Evolutionary conservation across 2,113 vertebrate species (phyloP).

Genomic region (Aldabrachelys gigantea): DNA sequence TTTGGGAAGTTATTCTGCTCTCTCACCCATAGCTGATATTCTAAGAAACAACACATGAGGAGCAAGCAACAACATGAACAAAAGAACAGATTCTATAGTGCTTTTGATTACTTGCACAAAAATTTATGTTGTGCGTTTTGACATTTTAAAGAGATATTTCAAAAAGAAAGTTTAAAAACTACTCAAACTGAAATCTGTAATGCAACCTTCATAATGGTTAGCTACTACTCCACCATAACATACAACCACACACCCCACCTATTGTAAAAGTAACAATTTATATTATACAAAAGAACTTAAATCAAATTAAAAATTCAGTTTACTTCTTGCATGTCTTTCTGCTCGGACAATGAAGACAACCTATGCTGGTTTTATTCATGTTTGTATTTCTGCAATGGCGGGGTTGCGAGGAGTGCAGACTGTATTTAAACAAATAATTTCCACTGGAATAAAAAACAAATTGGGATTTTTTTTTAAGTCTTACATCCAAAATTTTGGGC

Average conservation of each 20-base stretch:
- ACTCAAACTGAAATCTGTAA: too few species aligned
- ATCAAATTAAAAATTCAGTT: too few species aligned
- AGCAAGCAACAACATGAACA: too few species aligned
- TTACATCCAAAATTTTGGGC: not conserved
- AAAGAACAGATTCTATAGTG: too few species aligned
- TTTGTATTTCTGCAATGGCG: not conserved
- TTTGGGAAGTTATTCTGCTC: too few species aligned
- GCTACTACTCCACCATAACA: too few species aligned
- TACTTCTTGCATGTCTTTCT: not conserved
- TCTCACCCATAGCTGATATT: too few species aligned
- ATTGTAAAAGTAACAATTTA: not conserved
- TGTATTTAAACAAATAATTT: not conserved
- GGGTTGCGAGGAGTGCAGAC: not conserved
- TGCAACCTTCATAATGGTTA: too few species aligned
- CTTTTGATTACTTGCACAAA: not conserved
- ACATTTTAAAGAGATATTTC: not conserved
- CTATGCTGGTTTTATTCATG: not conserved
- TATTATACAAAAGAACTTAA: not conserved
- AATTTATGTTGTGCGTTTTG: not conserved
- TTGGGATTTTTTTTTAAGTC: not conserved
- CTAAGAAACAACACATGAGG: too few species aligned
- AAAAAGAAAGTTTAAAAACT: not conserved
- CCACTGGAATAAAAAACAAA: not conserved
- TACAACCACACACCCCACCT: not conserved
- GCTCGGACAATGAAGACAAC: not conserved